Percentiles rank a stretch among this genome's conserved stretches.
These are phyloP conservation scores for Eurystomus glaucurus DNA, from an alignment of 2,797 vertebrate genomes.

Conservation along the genomic window DNA sequence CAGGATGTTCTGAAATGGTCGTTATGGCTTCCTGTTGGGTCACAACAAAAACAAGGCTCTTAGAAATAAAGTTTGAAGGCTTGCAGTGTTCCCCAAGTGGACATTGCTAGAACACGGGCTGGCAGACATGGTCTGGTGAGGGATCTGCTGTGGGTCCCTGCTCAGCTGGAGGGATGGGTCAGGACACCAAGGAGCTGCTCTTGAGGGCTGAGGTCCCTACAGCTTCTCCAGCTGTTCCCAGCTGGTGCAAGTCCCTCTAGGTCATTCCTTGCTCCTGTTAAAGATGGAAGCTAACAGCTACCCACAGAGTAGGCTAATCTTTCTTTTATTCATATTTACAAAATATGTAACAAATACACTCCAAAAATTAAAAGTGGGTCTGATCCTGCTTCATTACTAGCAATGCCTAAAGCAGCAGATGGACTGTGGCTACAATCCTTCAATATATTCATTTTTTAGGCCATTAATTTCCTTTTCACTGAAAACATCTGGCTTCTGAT, in stretches of 20 bases:
- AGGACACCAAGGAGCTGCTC: neutral
- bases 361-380: neutral
- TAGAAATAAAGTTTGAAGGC: neutral
- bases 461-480: constrained; percentile 76
- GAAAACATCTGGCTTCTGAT: constrained; percentile 77
- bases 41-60: neutral
- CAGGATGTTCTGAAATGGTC: neutral
- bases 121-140: rapidly evolving
- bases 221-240: neutral
- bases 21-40: neutral
- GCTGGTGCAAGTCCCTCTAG: neutral
- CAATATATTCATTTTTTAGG: constrained; percentile 79
- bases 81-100: neutral
- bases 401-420: constrained; percentile 64
- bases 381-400: neutral
- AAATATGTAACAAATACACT: constrained; percentile 21
- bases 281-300: neutral
- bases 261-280: neutral
- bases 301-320: neutral
- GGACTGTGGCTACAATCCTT: constrained; percentile 55
- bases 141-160: rapidly evolving
- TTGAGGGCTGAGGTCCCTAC: rapidly evolving
- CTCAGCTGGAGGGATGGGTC: neutral
- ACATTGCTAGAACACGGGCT: neutral
- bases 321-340: constrained; percentile 50